Evolutionary conservation across 2,888 invertebrate species (phyloP).

Genomic region (Hypsopygia costalis): DNA sequence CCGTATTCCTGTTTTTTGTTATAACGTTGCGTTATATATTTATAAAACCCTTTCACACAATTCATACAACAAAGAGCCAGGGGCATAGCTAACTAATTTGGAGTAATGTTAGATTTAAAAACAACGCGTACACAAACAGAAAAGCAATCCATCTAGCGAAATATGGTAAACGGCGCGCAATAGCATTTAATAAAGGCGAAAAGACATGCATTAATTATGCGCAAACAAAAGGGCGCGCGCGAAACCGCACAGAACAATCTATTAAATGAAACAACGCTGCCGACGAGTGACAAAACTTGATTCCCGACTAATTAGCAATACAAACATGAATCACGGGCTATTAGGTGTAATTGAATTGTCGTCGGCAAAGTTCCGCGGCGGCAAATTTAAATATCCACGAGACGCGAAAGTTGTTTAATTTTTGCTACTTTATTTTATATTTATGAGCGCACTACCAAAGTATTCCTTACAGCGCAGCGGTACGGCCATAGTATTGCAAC

Average conservation of each 20-base stretch:
- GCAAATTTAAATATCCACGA: conserved; percentile 75
- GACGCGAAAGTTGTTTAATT: conserved; percentile 27
- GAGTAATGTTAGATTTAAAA: too few relatives aligned
- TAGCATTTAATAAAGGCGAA: conserved; percentile 27
- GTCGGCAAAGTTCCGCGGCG: conserved; percentile 47
- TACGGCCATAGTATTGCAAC: too few relatives aligned
- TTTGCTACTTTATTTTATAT: conserved; percentile 14
- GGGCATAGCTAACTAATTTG: too few relatives aligned
- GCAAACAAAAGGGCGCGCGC: conserved; percentile 50
- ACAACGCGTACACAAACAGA: neutral
- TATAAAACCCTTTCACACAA: too few relatives aligned
- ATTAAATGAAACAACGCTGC: conserved; percentile 66
- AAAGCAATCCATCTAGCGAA: conserved; percentile 3
- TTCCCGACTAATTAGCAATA: conserved; percentile 78
- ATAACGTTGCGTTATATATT: too few relatives aligned
- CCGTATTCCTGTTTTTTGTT: too few relatives aligned
- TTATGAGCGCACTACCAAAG: conserved; percentile 4
- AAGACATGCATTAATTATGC: conserved; percentile 53
- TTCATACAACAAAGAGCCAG: too few relatives aligned
- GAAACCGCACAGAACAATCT: conserved; percentile 61
- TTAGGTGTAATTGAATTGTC: conserved; percentile 80
- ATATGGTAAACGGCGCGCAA: conserved; percentile 1
- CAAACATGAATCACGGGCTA: conserved; percentile 80
- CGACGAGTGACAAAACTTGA: conserved; percentile 78
- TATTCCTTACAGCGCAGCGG: too few relatives aligned